Evolutionary conservation across 35 echinoderm and acorn worm genomes (phyloP), one percentile per base, ranked within the genome.

Genomic region (Acanthaster planci): DNA sequence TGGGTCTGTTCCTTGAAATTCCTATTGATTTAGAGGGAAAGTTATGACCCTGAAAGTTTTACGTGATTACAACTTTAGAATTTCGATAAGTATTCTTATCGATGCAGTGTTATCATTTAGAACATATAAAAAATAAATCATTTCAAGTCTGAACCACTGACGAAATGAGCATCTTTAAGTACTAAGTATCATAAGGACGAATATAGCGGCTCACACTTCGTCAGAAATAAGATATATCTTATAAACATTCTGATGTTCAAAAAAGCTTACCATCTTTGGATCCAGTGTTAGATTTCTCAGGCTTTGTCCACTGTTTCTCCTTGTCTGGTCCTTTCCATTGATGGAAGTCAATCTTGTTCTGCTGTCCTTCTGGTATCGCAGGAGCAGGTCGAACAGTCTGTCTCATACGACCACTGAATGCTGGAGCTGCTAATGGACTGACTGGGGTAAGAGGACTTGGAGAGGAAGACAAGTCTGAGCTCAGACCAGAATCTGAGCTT

Each of bases 261-360:
- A n/a, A n/a, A n/a, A n/a, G 42, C 42, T 12, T 47, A 47, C 29
- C 34, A 72, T 34, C 64, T 30, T 31, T 6, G 64, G 64, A 26
- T 31, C 34, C 64, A 31, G 26, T 0, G 34, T 35, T 21, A 27
- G 64, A 35, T 7, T 34, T 26, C 34, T 72, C 64, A 14, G 64
- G 64, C 34, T 72, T 72, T 27, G 64, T 72, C 64, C 64, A 72
- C 30, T 72, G 64, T 34, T 72, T 72, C 30, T 72, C 64, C 22
- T 14, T 72, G 30, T 72, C 64, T 12, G 64, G 34, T 31, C 64
- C 64, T 16, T 72, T 72, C 64, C 64, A 72, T 29, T 72, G 64
- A 72, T 16, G 26, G 23, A 72, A 72, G 23, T 72, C 64, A 34
- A 72, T 72, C 1, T 34, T 34, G 22, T 29, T 72, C 23, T 31